A percentile compares a stretch with the other conserved stretches of the same genome.
These are phyloP conservation scores for Calephelis nemesis DNA, from an alignment of 1,140 invertebrate species.

Conservation along the genomic window DNA sequence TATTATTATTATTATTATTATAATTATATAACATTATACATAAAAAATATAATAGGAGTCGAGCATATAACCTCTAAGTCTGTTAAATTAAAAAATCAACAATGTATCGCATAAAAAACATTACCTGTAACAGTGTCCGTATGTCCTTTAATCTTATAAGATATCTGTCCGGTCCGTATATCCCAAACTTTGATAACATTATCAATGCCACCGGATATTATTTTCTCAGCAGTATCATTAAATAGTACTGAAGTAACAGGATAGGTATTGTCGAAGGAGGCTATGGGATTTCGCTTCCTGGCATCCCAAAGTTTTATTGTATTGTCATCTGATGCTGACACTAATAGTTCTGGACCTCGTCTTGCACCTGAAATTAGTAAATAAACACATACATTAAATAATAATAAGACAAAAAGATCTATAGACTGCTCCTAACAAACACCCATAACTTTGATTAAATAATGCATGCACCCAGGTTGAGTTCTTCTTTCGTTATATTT, in stretches of 20 bases:
- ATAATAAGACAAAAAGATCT: no score
- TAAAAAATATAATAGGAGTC: no score
- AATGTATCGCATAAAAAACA: background rate
- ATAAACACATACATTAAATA: background rate
- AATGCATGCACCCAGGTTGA: no score
- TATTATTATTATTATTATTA: no score
- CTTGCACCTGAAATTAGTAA: conserved; percentile 81
- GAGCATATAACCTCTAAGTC: no score
- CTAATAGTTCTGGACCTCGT: conserved; percentile 92
- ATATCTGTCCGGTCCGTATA: conserved; percentile 92
- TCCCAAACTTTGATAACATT: conserved; percentile 99
- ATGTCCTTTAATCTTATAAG: conserved; percentile 92
- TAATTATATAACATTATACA: no score
- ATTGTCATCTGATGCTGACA: conserved; percentile 97
- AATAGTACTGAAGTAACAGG: conserved; percentile 95
- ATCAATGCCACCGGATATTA: conserved; percentile 93
- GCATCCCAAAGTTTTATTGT: conserved; percentile 95
- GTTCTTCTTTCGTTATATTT: no score
- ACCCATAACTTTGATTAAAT: no score
- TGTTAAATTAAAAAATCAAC: no score
- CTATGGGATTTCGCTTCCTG: conserved; percentile 87
- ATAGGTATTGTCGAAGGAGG: conserved; percentile 91
- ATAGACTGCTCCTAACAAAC: no score
- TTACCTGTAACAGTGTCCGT: conserved; percentile 96
- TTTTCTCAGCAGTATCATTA: conserved; percentile 96